Conservation (phyloP, 2,888 invertebrate genomes). For the Andrena marginata region DNA sequence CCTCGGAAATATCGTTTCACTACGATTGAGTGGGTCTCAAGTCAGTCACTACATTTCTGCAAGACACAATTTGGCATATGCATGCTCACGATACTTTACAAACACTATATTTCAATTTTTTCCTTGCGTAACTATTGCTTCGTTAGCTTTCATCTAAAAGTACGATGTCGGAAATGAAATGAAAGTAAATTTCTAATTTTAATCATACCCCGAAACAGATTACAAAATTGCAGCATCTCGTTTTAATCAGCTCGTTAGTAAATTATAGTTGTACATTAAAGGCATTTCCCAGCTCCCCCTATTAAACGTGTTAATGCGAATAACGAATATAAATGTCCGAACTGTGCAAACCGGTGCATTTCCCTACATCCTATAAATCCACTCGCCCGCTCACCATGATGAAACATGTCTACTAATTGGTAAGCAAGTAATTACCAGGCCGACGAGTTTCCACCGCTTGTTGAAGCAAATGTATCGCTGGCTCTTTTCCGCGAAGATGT, state of each 20-base stretch:
- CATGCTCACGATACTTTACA: too few relatives aligned
- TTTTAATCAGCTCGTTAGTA: constrained; percentile 26
- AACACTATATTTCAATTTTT: too few relatives aligned
- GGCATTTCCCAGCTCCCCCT: background rate
- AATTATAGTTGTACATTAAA: constrained; percentile 24
- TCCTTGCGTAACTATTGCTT: too few relatives aligned
- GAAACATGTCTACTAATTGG: constrained; percentile 65
- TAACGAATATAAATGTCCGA: constrained; percentile 48
- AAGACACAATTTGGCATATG: too few relatives aligned
- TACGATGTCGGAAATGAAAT: background rate
- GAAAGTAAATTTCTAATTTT: background rate
- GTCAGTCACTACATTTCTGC: too few relatives aligned
- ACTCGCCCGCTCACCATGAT: constrained; percentile 32
- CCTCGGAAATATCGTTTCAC: too few relatives aligned
- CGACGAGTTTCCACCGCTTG: constrained; percentile 90
- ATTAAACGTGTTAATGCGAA: constrained; percentile 24
- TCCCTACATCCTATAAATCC: constrained; percentile 48
- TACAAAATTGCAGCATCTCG: constrained; percentile 15
- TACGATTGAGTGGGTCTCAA: too few relatives aligned
- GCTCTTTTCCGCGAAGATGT: constrained; percentile 90
- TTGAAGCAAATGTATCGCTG: constrained; percentile 92
- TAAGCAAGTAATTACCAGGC: constrained; percentile 86
- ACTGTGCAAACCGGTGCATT: constrained; percentile 34
- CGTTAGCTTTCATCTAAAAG: too few relatives aligned
- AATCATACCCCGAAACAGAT: constrained; percentile 69